phyloP scores from a whole-genome alignment of 2,888 invertebrate genomes.

The Choreutis nemorana region DNA sequence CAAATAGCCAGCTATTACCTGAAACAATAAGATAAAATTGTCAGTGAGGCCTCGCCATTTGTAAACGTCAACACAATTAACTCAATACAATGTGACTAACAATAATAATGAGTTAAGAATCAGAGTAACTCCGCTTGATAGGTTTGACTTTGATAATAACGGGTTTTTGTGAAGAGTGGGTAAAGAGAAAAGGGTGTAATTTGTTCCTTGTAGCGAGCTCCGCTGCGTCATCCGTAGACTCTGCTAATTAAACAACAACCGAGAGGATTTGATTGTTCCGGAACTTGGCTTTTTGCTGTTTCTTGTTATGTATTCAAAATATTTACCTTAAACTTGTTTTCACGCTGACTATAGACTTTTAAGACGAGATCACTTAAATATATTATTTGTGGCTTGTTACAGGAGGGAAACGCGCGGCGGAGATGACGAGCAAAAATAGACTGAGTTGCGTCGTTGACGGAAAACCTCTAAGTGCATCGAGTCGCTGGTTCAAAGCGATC shows the following conservation, averaged over 20 bases:
- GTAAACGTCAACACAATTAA: slow-evolving; percentile 48
- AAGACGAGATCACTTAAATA: too few relatives aligned
- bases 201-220: slow-evolving; percentile 23
- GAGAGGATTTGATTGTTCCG: slow-evolving; percentile 63
- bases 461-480: slow-evolving; percentile 43
- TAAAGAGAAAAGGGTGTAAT: slow-evolving; percentile 15
- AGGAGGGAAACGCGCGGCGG: slow-evolving; percentile 27
- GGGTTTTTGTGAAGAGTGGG: slow-evolving; percentile 42
- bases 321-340: slow-evolving; percentile 33
- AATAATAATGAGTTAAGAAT: slow-evolving; percentile 61
- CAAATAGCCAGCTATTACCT: slow-evolving; percentile 30
- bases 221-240: slow-evolving; percentile 56
- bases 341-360: too few relatives aligned
- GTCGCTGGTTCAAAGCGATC: slow-evolving; percentile 27
- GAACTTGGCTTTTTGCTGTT: slow-evolving; percentile 57
- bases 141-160: slow-evolving; percentile 62
- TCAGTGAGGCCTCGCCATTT: slow-evolving; percentile 43
- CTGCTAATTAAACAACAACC: slow-evolving; percentile 65
- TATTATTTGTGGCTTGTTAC: too few relatives aligned
- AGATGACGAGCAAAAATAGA: slow-evolving; percentile 38
- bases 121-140: slow-evolving; percentile 56
- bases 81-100: slow-evolving; percentile 51
- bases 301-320: slow-evolving; percentile 50
- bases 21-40: slow-evolving; percentile 52
- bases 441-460: slow-evolving; percentile 38